These are phyloP conservation scores for Corythornis madagascariensis DNA, from an alignment of 2,113 vertebrate species.

Conservation along the genomic window DNA sequence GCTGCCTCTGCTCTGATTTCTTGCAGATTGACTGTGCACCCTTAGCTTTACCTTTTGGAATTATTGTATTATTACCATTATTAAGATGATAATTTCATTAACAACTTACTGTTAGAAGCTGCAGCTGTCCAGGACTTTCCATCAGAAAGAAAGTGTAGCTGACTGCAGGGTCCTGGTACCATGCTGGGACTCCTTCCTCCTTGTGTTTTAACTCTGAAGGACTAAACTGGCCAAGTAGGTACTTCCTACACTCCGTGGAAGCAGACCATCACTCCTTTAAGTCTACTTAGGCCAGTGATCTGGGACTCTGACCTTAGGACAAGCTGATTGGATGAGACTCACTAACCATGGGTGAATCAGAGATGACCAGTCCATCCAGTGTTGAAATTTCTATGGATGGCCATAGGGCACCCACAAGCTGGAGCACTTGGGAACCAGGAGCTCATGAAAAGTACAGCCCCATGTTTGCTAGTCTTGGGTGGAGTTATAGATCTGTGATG, in stretches of 20 bases:
- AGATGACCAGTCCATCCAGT: not conserved
- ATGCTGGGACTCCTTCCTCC: not conserved
- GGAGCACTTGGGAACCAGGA: not conserved
- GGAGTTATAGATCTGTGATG: not conserved
- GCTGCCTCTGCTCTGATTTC: constrained; percentile 13
- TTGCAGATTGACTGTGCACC: constrained; percentile 9
- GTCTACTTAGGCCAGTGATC: not conserved
- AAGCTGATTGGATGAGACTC: not conserved
- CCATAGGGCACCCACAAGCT: too few species aligned
- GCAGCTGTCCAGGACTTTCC: not conserved
- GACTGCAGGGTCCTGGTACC: not conserved
- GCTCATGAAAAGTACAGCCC: not conserved
- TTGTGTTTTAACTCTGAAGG: not conserved
- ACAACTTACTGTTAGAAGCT: not conserved
- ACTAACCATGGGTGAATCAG: not conserved
- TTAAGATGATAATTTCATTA: constrained; percentile 36
- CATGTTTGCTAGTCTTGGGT: not conserved
- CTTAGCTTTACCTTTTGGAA: not conserved
- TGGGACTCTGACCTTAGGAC: not conserved
- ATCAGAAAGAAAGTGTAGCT: not conserved
- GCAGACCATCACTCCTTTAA: not conserved
- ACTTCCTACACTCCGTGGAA: not conserved
- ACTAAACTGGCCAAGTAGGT: not conserved
- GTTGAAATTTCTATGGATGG: not conserved
- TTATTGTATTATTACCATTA: constrained; percentile 27